Evolutionary conservation across 2,113 vertebrate genomes (phyloP).

Genomic region (Oncorhynchus nerka): DNA sequence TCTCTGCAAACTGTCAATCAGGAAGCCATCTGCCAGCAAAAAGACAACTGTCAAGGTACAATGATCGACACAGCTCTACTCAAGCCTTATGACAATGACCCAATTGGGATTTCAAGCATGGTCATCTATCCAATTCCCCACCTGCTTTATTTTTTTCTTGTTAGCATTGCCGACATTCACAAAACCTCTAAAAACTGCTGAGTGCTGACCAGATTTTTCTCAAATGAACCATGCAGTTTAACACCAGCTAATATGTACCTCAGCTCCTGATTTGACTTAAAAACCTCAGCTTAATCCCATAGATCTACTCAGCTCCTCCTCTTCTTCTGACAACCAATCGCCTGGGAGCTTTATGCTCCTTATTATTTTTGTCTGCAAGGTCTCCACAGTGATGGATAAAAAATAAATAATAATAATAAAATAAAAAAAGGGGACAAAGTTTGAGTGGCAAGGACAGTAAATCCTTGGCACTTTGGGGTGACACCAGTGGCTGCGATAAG

Average conservation of each 20-base stretch:
- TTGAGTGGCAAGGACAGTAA: constrained; percentile 53
- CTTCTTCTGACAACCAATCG: neutral
- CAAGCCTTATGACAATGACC: too few species aligned
- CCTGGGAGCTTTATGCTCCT: neutral
- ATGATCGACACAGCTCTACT: too few species aligned
- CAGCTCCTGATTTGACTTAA: neutral
- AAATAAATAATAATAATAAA: neutral
- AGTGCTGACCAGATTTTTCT: neutral
- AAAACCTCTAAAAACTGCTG: neutral
- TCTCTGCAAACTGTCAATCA: neutral
- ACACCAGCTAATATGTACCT: too few species aligned
- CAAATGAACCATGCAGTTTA: neutral
- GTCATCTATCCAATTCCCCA: neutral
- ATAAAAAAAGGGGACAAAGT: constrained; percentile 43
- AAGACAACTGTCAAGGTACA: neutral
- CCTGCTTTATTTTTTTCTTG: neutral
- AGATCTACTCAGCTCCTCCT: neutral
- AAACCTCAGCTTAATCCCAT: too few species aligned
- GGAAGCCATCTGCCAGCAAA: neutral
- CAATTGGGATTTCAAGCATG: too few species aligned
- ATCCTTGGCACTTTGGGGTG: constrained; percentile 54
- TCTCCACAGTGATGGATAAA: constrained; percentile 18
- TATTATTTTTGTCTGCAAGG: constrained; percentile 23
- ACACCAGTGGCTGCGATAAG: constrained; percentile 62
- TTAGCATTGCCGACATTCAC: neutral